Percentiles rank a stretch among this genome's conserved stretches.
Conservation (phyloP, 1,140 invertebrate species). For the Hetaerina americana region DNA sequence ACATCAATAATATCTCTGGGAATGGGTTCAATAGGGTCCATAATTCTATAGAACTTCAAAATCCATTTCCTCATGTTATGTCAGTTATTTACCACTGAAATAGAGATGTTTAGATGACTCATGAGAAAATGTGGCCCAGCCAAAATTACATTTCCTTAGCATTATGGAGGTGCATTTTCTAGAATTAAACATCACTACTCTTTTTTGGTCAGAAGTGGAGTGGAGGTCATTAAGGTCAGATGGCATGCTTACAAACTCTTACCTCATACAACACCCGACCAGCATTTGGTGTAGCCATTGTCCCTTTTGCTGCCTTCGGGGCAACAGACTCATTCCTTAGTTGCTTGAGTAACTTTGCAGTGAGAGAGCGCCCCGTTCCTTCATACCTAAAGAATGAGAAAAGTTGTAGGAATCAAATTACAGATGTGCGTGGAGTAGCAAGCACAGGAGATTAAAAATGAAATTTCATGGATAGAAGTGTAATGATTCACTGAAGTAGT, state of each 20-base stretch:
- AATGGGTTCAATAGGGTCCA: too few species aligned
- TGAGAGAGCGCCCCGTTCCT: slow-evolving; percentile 92
- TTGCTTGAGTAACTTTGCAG: slow-evolving; percentile 88
- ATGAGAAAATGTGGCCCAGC: too few species aligned
- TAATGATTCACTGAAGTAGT: too few species aligned
- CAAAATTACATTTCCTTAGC: too few species aligned
- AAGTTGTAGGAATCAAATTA: not conserved
- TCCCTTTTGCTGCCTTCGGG: slow-evolving; percentile 29
- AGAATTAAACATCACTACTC: slow-evolving; percentile 8
- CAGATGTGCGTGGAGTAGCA: not conserved
- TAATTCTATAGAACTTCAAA: too few species aligned
- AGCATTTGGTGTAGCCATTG: slow-evolving; percentile 29
- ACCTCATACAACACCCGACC: slow-evolving; percentile 38
- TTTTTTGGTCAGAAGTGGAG: not conserved
- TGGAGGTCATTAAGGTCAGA: too few species aligned
- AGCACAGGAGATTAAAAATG: not conserved
- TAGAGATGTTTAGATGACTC: too few species aligned
- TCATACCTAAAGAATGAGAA: slow-evolving; percentile 56
- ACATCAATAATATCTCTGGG: too few species aligned
- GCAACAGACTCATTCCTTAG: slow-evolving; percentile 47
- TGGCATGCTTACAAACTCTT: too few species aligned
- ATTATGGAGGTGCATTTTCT: too few species aligned
- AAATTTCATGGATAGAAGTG: not conserved
- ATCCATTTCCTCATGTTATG: too few species aligned
- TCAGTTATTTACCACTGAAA: too few species aligned